These are phyloP conservation scores for Zalophus californianus DNA, from an alignment of 2,797 vertebrate genomes.

Conservation along the genomic window DNA sequence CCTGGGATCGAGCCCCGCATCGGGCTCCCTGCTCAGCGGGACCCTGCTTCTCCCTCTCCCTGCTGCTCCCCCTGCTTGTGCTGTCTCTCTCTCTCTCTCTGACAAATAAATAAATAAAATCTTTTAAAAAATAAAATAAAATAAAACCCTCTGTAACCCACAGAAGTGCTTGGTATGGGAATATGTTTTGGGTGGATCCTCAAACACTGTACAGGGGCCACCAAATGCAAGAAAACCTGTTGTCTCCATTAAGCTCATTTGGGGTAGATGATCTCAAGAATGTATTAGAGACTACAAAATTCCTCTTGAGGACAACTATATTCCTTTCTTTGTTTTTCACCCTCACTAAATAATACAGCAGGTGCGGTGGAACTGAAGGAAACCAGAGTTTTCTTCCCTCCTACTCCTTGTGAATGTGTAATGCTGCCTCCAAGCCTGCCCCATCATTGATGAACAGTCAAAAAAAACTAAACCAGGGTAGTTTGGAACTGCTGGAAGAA, in stretches of 20 bases:
- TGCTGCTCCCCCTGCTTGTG: too few relatives aligned
- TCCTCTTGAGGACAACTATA: neutral
- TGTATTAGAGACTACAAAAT: conserved; percentile 29
- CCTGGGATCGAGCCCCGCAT: too few relatives aligned
- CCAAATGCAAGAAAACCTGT: conserved; percentile 30
- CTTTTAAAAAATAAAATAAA: too few relatives aligned
- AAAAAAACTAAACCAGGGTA: neutral
- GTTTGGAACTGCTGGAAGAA: neutral
- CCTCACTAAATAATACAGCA: conserved; percentile 18
- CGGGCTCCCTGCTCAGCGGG: too few relatives aligned
- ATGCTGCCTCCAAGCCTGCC: neutral
- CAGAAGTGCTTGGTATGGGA: neutral
- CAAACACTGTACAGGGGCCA: neutral
- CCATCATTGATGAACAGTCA: neutral
- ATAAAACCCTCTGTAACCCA: neutral
- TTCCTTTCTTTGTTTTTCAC: conserved; percentile 38
- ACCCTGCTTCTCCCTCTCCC: too few relatives aligned
- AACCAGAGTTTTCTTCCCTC: neutral
- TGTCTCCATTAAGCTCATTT: conserved; percentile 32
- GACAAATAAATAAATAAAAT: too few relatives aligned
- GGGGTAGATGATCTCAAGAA: neutral
- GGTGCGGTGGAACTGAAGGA: neutral
- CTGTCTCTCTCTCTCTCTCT: too few relatives aligned
- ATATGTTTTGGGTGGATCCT: neutral
- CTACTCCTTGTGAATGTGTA: neutral